These are phyloP conservation scores for Lamprotornis superbus DNA, from an alignment of 2,113 vertebrate genomes.

Conservation along the genomic window DNA sequence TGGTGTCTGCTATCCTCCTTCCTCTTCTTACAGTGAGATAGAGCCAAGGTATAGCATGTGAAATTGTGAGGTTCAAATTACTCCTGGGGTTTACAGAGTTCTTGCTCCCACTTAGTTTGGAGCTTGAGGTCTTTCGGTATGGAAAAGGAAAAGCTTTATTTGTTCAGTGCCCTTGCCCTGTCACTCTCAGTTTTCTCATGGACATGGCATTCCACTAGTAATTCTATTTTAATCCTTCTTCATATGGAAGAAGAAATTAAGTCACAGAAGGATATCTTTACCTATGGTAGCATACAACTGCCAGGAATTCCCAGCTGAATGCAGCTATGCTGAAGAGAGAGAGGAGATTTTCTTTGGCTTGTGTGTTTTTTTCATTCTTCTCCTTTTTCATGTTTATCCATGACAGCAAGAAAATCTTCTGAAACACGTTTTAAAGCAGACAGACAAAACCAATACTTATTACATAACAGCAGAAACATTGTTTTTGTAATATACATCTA, in stretches of 20 bases:
- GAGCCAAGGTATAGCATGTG: not conserved
- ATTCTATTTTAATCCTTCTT: not conserved
- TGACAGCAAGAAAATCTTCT: not conserved
- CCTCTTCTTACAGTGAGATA: not conserved
- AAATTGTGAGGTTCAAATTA: not conserved
- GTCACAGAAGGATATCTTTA: not conserved
- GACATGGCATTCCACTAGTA: not conserved
- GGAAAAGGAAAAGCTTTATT: not conserved
- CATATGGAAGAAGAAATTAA: not conserved
- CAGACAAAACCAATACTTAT: not conserved
- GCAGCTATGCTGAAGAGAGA: not conserved
- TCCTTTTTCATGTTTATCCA: not conserved
- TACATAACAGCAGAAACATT: not conserved
- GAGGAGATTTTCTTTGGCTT: not conserved
- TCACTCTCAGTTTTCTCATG: not conserved
- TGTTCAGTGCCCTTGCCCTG: not conserved
- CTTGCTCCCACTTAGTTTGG: not conserved
- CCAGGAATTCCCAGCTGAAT: not conserved
- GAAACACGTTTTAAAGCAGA: not conserved
- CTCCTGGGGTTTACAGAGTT: not conserved
- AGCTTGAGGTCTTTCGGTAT: not conserved
- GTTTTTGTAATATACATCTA: not conserved
- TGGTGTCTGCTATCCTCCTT: not conserved
- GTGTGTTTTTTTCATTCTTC: not conserved
- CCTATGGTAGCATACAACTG: not conserved